Conservation (phyloP, 2,113 vertebrate species). For the Platycercus adscitus region DNA sequence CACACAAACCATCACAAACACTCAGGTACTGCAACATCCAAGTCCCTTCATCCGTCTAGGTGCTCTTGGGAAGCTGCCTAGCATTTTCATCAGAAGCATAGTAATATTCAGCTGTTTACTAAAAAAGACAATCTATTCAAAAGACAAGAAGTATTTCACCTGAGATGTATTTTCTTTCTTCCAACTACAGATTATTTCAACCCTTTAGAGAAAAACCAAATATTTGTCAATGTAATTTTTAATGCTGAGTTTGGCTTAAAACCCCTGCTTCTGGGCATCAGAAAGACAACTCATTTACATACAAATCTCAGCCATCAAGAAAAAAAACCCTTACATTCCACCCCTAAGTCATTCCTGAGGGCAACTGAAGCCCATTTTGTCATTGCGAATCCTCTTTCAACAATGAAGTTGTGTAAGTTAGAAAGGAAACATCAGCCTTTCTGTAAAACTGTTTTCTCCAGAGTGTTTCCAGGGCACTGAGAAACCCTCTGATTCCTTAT, state of each 20-base stretch:
- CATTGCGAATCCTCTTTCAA: neutral
- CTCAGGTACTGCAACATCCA: neutral
- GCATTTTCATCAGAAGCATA: neutral
- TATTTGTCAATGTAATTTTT: neutral
- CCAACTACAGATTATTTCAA: neutral
- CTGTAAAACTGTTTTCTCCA: neutral
- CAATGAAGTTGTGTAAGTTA: neutral
- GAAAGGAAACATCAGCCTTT: neutral
- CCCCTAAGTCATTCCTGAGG: neutral
- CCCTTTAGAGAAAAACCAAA: rapidly evolving
- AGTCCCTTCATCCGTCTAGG: neutral
- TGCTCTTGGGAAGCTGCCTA: neutral
- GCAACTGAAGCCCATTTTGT: neutral
- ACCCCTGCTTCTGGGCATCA: neutral
- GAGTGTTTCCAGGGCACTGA: neutral
- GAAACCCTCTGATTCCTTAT: neutral
- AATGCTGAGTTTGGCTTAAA: neutral
- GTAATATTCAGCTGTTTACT: neutral
- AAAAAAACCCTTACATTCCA: neutral
- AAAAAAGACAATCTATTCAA: neutral
- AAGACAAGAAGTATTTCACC: neutral
- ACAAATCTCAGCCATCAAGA: neutral
- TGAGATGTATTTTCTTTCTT: neutral
- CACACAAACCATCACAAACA: neutral
- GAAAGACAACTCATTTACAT: neutral